Conservation (phyloP, 2,113 vertebrate genomes). For the Sebastes fasciatus region DNA sequence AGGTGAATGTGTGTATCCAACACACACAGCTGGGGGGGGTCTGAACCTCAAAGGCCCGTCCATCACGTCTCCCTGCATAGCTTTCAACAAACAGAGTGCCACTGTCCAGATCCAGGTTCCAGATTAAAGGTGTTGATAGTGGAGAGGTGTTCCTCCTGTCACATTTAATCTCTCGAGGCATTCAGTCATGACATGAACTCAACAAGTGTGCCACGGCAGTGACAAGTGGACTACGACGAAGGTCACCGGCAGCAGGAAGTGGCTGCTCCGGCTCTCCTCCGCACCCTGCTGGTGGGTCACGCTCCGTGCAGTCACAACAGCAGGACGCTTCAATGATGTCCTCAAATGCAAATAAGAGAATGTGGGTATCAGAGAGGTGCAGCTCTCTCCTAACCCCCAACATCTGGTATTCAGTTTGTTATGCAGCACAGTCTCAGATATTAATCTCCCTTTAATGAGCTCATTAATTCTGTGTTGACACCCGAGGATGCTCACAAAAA, state of each 20-base stretch:
- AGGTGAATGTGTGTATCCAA: background rate
- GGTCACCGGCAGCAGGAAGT: constrained; percentile 47
- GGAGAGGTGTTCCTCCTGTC: background rate
- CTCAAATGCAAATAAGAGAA: background rate
- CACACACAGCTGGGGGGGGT: background rate
- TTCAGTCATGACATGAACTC: background rate
- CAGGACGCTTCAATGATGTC: background rate
- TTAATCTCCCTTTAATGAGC: background rate
- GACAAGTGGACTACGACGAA: constrained; percentile 29
- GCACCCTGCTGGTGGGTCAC: constrained; percentile 56
- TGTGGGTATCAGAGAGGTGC: background rate
- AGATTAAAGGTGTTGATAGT: constrained; percentile 8
- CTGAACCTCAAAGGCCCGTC: background rate
- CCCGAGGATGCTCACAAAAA: constrained; percentile 1
- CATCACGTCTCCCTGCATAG: constrained; percentile 1
- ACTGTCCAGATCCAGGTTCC: no score
- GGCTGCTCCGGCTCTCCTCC: constrained; percentile 44
- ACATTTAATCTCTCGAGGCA: constrained; percentile 16
- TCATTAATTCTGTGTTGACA: background rate
- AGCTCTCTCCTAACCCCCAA: background rate
- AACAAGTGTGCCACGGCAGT: background rate
- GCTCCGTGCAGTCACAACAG: background rate
- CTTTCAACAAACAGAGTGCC: background rate
- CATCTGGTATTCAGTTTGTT: background rate
- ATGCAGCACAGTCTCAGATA: background rate